phyloP scores from a whole-genome alignment of 2,888 invertebrate species.

The Scaptomyza flava region DNA sequence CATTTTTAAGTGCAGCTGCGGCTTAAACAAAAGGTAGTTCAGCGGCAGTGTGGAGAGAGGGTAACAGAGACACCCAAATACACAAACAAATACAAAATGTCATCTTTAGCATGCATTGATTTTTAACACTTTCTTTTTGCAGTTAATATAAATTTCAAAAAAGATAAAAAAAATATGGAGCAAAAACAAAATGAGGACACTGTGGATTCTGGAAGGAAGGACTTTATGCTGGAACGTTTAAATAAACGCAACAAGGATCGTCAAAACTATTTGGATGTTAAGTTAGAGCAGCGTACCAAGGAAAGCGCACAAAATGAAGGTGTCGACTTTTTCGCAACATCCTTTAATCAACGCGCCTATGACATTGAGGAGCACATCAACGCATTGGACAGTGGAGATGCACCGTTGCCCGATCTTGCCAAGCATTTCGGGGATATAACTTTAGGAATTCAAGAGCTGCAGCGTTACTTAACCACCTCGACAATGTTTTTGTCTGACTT shows the following conservation, averaged over 20 bases:
- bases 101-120: constrained; percentile 55
- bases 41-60: background rate
- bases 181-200: constrained; percentile 37
- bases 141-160: constrained; percentile 16
- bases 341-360: constrained; percentile 88
- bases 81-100: background rate
- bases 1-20: constrained; percentile 58
- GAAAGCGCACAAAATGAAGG: constrained; percentile 81
- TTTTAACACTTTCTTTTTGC: constrained; percentile 57
- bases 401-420: constrained; percentile 81
- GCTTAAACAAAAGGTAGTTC: constrained; percentile 5
- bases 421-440: constrained; percentile 89
- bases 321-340: constrained; percentile 88
- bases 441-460: constrained; percentile 89
- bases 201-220: constrained; percentile 68
- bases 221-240: constrained; percentile 80
- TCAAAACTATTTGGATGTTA: constrained; percentile 82
- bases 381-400: constrained; percentile 70
- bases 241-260: constrained; percentile 84
- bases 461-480: constrained; percentile 91
- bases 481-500: constrained; percentile 92
- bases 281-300: constrained; percentile 81
- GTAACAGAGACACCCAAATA: background rate
- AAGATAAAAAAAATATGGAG: constrained; percentile 48
- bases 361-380: constrained; percentile 88